phyloP scores from a whole-genome alignment of 2,113 vertebrate genomes.

The Antechinus stuartii region DNA sequence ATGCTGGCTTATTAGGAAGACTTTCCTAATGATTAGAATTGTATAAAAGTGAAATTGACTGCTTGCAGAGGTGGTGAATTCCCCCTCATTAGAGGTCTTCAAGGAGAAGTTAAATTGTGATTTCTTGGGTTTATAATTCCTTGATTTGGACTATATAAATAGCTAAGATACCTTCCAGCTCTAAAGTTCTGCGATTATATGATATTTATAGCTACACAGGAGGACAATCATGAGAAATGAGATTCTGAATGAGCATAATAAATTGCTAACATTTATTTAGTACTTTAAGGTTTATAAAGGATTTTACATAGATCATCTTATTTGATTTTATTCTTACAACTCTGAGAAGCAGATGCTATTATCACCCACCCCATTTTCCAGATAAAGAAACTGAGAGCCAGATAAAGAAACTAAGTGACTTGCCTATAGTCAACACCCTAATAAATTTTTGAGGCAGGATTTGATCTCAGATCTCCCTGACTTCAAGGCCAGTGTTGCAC shows the following conservation, averaged over 20 bases:
- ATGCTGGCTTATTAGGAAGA: not conserved
- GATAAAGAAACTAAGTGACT: not conserved
- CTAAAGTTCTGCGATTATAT: not conserved
- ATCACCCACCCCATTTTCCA: not conserved
- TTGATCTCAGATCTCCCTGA: not conserved
- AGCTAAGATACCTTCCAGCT: not conserved
- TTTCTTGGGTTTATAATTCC: not conserved
- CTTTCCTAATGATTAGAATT: not conserved
- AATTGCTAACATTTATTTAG: not conserved
- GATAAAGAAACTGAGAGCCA: not conserved
- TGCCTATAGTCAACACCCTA: not conserved
- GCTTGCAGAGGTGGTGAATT: not conserved
- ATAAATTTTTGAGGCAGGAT: not conserved
- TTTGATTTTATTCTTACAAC: not conserved
- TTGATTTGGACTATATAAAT: not conserved
- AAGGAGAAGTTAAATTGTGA: not conserved
- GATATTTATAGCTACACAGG: conserved; percentile 65
- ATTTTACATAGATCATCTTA: not conserved
- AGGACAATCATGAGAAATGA: conserved; percentile 65
- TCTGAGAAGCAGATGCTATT: not conserved
- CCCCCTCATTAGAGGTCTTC: not conserved
- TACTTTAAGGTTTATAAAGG: not conserved
- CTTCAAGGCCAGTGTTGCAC: not conserved
- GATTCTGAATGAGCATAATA: conserved; percentile 61
- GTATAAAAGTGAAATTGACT: not conserved